Evolutionary conservation across 2,888 invertebrate genomes (phyloP).

Genomic region (Nineta flava): DNA sequence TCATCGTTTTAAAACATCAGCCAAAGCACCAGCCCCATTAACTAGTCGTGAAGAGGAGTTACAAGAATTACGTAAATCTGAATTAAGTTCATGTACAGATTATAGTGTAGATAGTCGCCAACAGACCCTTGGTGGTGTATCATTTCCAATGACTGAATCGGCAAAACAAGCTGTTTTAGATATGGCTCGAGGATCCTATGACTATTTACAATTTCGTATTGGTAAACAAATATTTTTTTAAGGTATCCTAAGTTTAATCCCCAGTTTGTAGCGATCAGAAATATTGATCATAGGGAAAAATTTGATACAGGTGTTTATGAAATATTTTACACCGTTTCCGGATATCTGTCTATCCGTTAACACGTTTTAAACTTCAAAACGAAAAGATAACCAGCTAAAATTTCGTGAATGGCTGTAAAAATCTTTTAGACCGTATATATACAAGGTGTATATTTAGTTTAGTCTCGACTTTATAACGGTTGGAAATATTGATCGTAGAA

Average conservation of each 20-base stretch:
- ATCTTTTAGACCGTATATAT: too few species aligned
- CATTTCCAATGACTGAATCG: conserved; percentile 73
- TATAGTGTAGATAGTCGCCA: conserved; percentile 70
- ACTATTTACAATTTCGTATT: conserved; percentile 82
- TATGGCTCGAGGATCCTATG: conserved; percentile 55
- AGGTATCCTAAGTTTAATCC: too few species aligned
- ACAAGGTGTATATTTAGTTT: too few species aligned
- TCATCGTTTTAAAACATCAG: conserved; percentile 56
- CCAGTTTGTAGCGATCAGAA: too few species aligned
- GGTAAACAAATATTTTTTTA: too few species aligned
- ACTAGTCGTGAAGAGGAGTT: conserved; percentile 77
- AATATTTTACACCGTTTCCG: neutral
- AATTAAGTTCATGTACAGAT: conserved; percentile 46
- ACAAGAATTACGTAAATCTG: conserved; percentile 57
- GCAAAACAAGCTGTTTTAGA: conserved; percentile 60
- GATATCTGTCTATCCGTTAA: too few species aligned
- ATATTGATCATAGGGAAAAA: too few species aligned
- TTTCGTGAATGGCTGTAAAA: too few species aligned
- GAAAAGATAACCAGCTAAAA: too few species aligned
- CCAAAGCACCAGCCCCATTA: conserved; percentile 75
- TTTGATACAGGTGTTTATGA: neutral
- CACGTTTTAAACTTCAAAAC: too few species aligned
- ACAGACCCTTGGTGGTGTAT: conserved; percentile 80
- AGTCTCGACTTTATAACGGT: too few species aligned
- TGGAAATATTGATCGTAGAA: too few species aligned